A percentile compares a stretch with the other conserved stretches of the same genome.
phyloP scores from a whole-genome alignment of 2,113 vertebrate species.

The Actinemys pallida region DNA sequence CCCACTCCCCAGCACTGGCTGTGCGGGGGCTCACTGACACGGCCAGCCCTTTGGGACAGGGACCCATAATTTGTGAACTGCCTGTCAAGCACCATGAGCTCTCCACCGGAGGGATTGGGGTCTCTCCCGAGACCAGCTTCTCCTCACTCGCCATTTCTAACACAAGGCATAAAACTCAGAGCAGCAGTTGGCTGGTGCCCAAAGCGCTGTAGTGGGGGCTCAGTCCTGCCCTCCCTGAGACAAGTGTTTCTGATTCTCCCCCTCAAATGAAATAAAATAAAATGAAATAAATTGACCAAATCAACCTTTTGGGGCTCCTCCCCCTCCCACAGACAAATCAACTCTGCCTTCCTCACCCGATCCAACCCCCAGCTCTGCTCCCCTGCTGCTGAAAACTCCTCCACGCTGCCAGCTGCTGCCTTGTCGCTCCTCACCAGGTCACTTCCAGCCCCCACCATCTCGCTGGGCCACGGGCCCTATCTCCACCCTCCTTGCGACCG shows the following conservation, averaged over 20 bases:
- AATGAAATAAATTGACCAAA: not conserved
- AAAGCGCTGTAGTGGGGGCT: no score
- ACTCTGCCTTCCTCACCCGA: not conserved
- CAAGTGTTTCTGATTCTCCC: not conserved
- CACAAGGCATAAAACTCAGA: not conserved
- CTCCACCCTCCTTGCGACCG: not conserved
- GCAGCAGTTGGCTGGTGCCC: not conserved
- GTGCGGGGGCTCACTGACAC: not conserved
- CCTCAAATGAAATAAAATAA: not conserved
- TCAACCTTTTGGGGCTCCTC: not conserved
- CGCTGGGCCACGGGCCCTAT: not conserved
- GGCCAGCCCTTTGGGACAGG: fast-evolving
- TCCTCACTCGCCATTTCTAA: not conserved
- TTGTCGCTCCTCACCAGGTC: not conserved
- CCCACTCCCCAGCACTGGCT: not conserved
- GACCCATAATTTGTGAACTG: not conserved
- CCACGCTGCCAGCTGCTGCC: fast-evolving
- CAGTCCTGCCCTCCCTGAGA: not conserved
- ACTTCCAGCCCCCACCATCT: not conserved
- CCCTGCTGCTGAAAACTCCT: fast-evolving
- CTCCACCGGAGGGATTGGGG: not conserved
- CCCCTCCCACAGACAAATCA: not conserved
- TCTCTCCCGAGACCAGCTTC: conserved; percentile 40
- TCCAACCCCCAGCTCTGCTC: not conserved
- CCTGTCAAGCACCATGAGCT: not conserved